Evolutionary conservation across 2,113 vertebrate genomes (phyloP).

Genomic region (Sarotherodon lohbergeri): DNA sequence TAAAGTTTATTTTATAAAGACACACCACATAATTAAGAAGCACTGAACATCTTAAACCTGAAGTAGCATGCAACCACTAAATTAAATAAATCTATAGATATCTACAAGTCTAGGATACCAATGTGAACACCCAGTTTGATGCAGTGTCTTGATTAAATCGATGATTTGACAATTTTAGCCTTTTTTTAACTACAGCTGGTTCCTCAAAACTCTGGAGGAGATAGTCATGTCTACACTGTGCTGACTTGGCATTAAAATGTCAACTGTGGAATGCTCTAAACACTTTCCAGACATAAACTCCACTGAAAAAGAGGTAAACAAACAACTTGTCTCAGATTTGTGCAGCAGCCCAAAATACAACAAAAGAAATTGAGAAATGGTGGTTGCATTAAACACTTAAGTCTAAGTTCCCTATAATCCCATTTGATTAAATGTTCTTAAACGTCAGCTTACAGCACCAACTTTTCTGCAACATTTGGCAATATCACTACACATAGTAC

Average conservation of each 20-base stretch:
- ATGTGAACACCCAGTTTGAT: background rate
- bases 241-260: constrained; percentile 2
- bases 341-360: background rate
- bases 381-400: background rate
- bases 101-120: background rate
- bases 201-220: background rate
- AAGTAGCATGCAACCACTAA: background rate
- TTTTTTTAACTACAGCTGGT: background rate
- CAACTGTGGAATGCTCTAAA: background rate
- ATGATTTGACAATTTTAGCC: background rate
- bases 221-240: background rate
- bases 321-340: background rate
- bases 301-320: constrained; percentile 3
- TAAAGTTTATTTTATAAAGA: constrained; percentile 16
- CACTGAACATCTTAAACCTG: background rate
- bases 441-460: background rate
- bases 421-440: background rate
- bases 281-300: constrained; percentile 8
- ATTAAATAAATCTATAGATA: background rate
- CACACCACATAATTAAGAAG: background rate
- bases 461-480: background rate
- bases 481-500: background rate
- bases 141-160: background rate
- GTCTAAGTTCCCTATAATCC: background rate
- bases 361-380: background rate